Evolutionary conservation across 1,140 invertebrate genomes (phyloP).

Genomic region (Drosophila carrolli): DNA sequence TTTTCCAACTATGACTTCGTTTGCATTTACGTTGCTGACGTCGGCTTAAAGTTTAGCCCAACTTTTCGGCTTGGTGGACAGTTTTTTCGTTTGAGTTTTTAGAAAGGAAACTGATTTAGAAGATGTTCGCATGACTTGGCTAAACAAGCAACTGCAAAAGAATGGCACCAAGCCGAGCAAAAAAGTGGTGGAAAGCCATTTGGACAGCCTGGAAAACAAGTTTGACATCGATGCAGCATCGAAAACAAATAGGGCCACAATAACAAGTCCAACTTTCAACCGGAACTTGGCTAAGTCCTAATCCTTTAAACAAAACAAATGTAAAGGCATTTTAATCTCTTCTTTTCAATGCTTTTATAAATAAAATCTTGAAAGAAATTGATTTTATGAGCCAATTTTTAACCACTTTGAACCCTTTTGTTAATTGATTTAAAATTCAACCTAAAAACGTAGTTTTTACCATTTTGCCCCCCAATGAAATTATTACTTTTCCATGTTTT

Average conservation of each 20-base stretch:
- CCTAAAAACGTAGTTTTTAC: background rate
- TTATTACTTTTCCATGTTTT: background rate
- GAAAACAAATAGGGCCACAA: slow-evolving; percentile 48
- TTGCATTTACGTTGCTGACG: slow-evolving; percentile 56
- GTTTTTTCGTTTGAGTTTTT: slow-evolving; percentile 47
- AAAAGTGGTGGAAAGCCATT: slow-evolving; percentile 31
- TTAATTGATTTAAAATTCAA: too few relatives aligned
- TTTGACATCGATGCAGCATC: slow-evolving; percentile 53
- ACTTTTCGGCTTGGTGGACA: slow-evolving; percentile 63
- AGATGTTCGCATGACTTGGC: slow-evolving; percentile 41
- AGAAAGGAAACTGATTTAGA: slow-evolving; percentile 60
- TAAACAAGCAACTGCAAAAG: slow-evolving; percentile 34
- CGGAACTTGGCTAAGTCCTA: slow-evolving; percentile 23
- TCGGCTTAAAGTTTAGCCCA: slow-evolving; percentile 55
- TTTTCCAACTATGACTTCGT: slow-evolving; percentile 20
- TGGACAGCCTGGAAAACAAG: slow-evolving; percentile 49
- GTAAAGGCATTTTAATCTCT: slow-evolving; percentile 10
- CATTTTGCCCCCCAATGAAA: background rate
- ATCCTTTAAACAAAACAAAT: slow-evolving; percentile 26
- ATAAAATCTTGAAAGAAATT: too few relatives aligned
- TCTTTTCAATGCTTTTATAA: background rate
- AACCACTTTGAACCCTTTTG: too few relatives aligned
- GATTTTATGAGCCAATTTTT: too few relatives aligned
- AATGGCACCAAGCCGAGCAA: slow-evolving; percentile 14
- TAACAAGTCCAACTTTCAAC: slow-evolving; percentile 39